These are phyloP conservation scores for Andrena dorsata DNA, from an alignment of 2,888 invertebrate species.

Conservation along the genomic window DNA sequence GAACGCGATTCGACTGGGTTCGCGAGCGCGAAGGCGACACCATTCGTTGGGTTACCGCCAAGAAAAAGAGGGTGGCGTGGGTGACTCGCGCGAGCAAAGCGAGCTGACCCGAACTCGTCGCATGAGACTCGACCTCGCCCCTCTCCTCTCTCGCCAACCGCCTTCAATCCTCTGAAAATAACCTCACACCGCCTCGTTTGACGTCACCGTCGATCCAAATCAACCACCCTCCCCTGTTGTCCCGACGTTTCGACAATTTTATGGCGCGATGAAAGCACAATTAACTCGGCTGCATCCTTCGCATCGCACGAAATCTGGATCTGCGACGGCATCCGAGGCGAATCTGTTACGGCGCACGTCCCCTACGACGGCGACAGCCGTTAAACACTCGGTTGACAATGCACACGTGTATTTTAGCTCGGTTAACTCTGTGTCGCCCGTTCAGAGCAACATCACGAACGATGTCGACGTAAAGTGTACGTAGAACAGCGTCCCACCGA, in stretches of 20 bases:
- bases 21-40: constrained; percentile 45
- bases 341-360: background rate
- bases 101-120: constrained; percentile 73
- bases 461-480: background rate
- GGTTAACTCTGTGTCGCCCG: constrained; percentile 4
- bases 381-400: constrained; percentile 25
- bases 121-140: constrained; percentile 69
- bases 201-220: constrained; percentile 74
- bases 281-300: constrained; percentile 34
- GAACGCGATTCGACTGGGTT: constrained; percentile 49
- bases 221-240: constrained; percentile 46
- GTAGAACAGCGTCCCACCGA: background rate
- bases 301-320: constrained; percentile 24
- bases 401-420: constrained; percentile 1
- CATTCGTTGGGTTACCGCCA: constrained; percentile 65
- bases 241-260: constrained; percentile 42
- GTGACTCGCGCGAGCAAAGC: constrained; percentile 74
- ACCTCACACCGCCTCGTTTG: constrained; percentile 71
- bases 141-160: constrained; percentile 49
- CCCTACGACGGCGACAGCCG: background rate
- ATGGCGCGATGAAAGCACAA: constrained; percentile 49
- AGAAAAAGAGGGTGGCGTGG: constrained; percentile 77
- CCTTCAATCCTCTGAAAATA: constrained; percentile 70
- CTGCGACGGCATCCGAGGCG: constrained; percentile 5
- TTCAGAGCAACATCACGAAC: background rate